Evolutionary conservation across 2,797 vertebrate species (phyloP).

Genomic region (Darevskia mixta): DNA sequence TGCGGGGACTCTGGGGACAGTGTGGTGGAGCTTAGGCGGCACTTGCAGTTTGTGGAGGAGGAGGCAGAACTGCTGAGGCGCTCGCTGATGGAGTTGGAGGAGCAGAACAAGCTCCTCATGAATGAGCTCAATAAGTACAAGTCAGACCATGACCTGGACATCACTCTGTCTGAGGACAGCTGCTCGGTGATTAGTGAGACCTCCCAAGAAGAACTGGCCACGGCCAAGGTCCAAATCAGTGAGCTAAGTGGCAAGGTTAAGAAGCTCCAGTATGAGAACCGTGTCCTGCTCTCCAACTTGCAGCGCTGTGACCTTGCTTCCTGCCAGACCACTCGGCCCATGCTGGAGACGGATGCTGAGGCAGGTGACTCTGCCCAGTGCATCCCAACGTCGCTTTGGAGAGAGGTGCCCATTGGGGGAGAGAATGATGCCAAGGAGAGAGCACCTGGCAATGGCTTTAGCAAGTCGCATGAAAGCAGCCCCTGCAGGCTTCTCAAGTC

Average conservation of each 20-base stretch:
- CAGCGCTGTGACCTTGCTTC: conserved; percentile 95
- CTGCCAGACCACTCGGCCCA: conserved; percentile 86
- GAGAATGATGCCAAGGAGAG: conserved; percentile 80
- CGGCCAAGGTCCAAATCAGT: conserved; percentile 91
- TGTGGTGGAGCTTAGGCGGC: conserved; percentile 91
- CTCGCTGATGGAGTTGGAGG: conserved; percentile 95
- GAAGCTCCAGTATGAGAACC: conserved; percentile 98
- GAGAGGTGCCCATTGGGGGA: conserved; percentile 79
- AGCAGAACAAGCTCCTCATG: conserved; percentile 97
- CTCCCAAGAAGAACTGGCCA: conserved; percentile 90
- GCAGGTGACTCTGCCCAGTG: conserved; percentile 94
- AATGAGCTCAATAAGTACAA: conserved; percentile 94
- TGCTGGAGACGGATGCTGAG: conserved; percentile 92
- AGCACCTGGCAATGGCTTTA: conserved; percentile 42
- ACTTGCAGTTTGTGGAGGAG: conserved; percentile 98
- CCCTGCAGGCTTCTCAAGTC: conserved; percentile 77
- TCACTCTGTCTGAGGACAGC: conserved; percentile 86
- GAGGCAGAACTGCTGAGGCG: conserved; percentile 95
- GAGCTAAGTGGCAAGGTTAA: conserved; percentile 95
- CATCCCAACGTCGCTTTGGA: conserved; percentile 82
- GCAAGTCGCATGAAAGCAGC: conserved; percentile 60
- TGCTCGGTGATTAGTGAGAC: conserved; percentile 89
- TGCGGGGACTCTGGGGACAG: conserved; percentile 87
- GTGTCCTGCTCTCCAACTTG: conserved; percentile 95
- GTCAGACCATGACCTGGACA: conserved; percentile 88